A percentile compares a stretch with the other conserved stretches of the same genome.
Conservation (phyloP, 2,113 vertebrate genomes). For the Ancistrus triradiatus region DNA sequence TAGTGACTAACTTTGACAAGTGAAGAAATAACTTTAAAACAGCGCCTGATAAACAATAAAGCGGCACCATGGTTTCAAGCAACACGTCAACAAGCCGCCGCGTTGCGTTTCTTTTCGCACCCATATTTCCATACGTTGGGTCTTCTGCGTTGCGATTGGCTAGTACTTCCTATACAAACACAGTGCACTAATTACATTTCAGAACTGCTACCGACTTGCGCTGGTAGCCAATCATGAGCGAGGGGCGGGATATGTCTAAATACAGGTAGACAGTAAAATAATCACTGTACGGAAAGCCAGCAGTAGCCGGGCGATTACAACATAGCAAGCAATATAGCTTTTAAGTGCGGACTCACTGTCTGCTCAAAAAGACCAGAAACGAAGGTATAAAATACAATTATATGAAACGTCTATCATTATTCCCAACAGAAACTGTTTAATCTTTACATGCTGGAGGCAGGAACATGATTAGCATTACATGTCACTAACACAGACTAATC, state of each 20-base stretch:
- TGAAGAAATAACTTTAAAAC: too few species aligned
- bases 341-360: not conserved
- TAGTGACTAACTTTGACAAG: too few species aligned
- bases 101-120: slow-evolving; percentile 12
- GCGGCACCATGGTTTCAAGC: not conserved
- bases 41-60: too few species aligned
- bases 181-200: not conserved
- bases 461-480: too few species aligned
- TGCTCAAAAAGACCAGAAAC: too few species aligned
- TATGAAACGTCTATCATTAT: too few species aligned
- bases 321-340: not conserved
- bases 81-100: slow-evolving; percentile 24
- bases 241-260: not conserved
- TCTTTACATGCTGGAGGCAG: too few species aligned
- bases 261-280: not conserved
- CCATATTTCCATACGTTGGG: not conserved
- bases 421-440: too few species aligned
- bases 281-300: too few species aligned
- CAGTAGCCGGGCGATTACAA: too few species aligned
- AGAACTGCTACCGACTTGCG: not conserved
- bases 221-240: not conserved
- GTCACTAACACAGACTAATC: too few species aligned
- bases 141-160: not conserved
- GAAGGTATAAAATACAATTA: too few species aligned
- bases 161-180: not conserved